phyloP scores from a whole-genome alignment of 2,113 vertebrate species.

The Elanoides forficatus region DNA sequence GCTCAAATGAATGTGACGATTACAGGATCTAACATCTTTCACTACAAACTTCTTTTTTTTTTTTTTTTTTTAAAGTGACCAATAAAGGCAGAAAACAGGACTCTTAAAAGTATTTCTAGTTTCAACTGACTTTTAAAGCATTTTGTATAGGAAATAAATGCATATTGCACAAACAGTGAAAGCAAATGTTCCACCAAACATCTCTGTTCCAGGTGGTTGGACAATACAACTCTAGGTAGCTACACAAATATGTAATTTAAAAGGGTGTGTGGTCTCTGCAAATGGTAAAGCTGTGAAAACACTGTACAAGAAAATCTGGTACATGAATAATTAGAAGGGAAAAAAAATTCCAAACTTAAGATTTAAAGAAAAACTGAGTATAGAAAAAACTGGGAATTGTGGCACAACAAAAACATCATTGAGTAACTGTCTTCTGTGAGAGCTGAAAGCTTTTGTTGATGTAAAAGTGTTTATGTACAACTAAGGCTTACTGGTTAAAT shows the following conservation, averaged over 20 bases:
- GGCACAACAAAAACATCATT: conserved; percentile 90
- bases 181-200: conserved; percentile 88
- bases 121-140: conserved; percentile 90
- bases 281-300: conserved; percentile 76
- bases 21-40: conserved; percentile 84
- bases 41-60: conserved; percentile 77
- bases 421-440: conserved; percentile 88
- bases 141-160: conserved; percentile 85
- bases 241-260: conserved; percentile 63
- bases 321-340: conserved; percentile 77
- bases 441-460: conserved; percentile 84
- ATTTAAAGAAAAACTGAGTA: conserved; percentile 73
- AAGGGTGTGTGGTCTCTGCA: conserved; percentile 66
- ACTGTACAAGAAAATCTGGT: conserved; percentile 73
- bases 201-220: conserved; percentile 80
- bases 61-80: conserved; percentile 75
- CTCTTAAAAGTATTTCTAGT: conserved; percentile 78
- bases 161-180: conserved; percentile 98
- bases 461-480: conserved; percentile 95
- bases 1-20: conserved; percentile 95
- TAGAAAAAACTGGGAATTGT: conserved; percentile 75
- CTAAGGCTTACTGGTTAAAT: conserved; percentile 99
- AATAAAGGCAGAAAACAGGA: conserved; percentile 78
- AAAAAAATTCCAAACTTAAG: conserved; percentile 77
- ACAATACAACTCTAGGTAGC: conserved; percentile 70